Percentiles rank a stretch among this genome's conserved stretches.
Conservation (phyloP, 2,797 vertebrate species). For the Periparus ater region DNA sequence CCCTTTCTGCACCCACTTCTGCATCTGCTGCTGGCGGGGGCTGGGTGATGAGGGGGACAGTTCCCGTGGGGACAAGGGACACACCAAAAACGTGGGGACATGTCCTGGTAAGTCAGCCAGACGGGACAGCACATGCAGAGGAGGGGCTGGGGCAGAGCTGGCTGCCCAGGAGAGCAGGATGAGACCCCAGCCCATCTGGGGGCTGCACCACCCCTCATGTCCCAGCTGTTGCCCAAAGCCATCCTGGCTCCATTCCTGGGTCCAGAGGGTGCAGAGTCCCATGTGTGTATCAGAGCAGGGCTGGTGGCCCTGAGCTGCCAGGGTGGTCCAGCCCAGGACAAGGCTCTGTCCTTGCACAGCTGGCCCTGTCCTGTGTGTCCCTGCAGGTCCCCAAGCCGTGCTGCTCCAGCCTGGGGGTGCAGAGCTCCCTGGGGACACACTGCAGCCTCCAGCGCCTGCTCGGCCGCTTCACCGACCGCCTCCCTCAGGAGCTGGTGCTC, state of each 20-base stretch:
- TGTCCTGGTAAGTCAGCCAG: fast-evolving
- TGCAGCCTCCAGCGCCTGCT: constrained; percentile 74
- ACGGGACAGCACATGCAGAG: fast-evolving
- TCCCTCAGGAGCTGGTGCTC: constrained; percentile 16
- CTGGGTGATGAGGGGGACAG: not conserved
- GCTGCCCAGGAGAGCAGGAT: not conserved
- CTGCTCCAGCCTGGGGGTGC: not conserved
- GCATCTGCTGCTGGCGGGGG: not conserved
- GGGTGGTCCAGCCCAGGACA: not conserved
- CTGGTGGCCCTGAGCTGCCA: not conserved
- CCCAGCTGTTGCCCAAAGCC: not conserved
- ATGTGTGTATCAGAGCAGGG: fast-evolving
- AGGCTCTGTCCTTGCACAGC: not conserved
- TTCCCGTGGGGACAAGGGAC: not conserved
- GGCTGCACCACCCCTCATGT: not conserved
- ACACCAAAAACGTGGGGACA: fast-evolving
- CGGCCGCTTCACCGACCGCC: constrained; percentile 44
- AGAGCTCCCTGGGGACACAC: constrained; percentile 45
- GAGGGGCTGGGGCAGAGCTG: not conserved
- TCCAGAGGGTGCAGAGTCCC: not conserved
- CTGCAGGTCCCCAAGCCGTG: constrained; percentile 35
- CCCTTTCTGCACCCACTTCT: not conserved
- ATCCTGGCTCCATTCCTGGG: not conserved
- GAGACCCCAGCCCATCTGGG: not conserved
- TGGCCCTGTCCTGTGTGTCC: not conserved